Evolutionary conservation across 1,140 invertebrate genomes (phyloP).

Genomic region (Pteromalus puparum): DNA sequence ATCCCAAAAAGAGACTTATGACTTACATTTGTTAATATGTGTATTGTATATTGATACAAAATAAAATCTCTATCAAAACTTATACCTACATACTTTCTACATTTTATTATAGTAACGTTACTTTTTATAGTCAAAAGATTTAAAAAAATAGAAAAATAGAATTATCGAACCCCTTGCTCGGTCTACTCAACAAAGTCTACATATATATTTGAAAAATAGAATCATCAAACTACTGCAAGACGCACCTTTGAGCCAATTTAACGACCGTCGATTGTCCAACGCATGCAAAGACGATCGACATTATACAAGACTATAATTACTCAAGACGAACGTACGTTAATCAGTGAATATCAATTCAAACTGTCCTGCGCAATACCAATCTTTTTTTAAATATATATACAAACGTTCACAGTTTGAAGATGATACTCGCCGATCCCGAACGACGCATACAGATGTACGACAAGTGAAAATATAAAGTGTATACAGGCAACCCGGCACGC

Average conservation of each 20-base stretch:
- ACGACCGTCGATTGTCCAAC: conserved; percentile 28
- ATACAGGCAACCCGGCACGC: background rate
- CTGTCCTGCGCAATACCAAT: background rate
- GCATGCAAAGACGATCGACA: conserved; percentile 44
- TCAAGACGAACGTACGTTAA: background rate
- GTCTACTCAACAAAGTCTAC: conserved; percentile 11
- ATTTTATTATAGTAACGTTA: background rate
- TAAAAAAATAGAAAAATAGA: background rate
- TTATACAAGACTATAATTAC: conserved; percentile 15
- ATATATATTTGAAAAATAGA: conserved; percentile 1
- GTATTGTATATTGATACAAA: background rate
- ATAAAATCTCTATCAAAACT: background rate
- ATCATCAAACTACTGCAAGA: conserved; percentile 28
- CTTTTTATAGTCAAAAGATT: background rate
- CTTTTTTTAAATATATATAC: background rate
- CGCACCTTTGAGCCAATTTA: conserved; percentile 36
- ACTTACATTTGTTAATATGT: background rate
- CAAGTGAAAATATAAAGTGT: conserved; percentile 20
- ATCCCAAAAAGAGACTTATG: background rate
- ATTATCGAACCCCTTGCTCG: conserved; percentile 28
- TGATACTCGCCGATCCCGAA: background rate
- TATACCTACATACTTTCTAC: background rate
- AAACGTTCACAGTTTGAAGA: background rate
- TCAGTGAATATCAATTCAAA: conserved; percentile 30
- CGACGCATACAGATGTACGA: conserved; percentile 2